Base-by-base conservation (phyloP, 2,797 vertebrate species). In the Vespertilio murinus region DNA sequence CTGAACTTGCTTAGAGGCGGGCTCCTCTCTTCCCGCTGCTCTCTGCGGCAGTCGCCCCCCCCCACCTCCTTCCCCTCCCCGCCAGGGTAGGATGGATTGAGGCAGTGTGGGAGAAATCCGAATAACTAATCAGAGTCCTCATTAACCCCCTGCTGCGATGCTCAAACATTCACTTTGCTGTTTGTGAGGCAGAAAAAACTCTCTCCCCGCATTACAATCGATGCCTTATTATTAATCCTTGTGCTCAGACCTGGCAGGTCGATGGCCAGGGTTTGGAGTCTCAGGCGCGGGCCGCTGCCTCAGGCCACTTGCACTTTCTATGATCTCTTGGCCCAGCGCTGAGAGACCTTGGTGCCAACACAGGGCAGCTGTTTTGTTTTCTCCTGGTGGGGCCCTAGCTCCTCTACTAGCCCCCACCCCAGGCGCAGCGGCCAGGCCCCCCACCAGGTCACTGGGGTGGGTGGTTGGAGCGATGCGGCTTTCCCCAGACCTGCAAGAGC, bases 111-210 rank as follows among this genome's bases (percentile, higher is more conserved):
- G 83, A 98, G 97, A 97, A 98, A 98, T 98, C 98, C 97, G 98
- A 98, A 98, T 98, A 99, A 99, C 99, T 99, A 99, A 99, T 99
- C 99, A 99, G 98, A 98, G 98, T 98, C 98, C 99, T 99, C 99
- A 99, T 99, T 99, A 99, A 98, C 99, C 98, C 99, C 98, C 98
- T 93, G 74, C 98, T 28, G 97, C 98, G 98, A 98, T 98, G 97
- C 98, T 98, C 98, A 98, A 98, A 98, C 98, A 98, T 98, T 98
- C 98, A 98, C 98, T 98, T 98, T 98, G 98, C 98, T 98, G 98
- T 98, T 98, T 98, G 98, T 98, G 98, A 98, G 98, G 98, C 97
- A 98, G 97, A 40, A 45, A 94, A 95, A 96, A 47, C 45, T 47
- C 90, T 97, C 96, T 95, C 93, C 92, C 97, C 93, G 97, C 98